Base-by-base conservation (phyloP, 1,140 invertebrate genomes). In the Gonioctena quinquepunctata region DNA sequence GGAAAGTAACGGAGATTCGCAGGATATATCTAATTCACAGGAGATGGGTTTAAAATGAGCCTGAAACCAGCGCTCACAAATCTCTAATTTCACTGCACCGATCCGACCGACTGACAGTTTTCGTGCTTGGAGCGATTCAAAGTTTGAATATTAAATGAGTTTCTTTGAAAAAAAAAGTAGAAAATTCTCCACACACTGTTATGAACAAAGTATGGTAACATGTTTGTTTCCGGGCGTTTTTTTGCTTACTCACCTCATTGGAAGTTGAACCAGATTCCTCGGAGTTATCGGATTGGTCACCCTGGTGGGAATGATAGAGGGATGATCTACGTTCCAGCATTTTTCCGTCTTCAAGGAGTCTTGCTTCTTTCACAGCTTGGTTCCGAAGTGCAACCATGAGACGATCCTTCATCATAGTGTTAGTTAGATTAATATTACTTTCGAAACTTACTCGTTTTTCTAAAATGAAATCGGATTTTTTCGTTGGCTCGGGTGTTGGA, bases 381-480 rank as follows among this genome's bases (percentile, higher is more conserved):
- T 54, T 61, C 23, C 28, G 21, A 28, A 59, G 18, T 3, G 50
- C 49, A 21, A 8, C 13, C 26, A 26, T 23, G 11, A 21, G 61
- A n/a, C 49, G 48, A 3, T 26, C 28, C n/a, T 18, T 27, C 28
- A 49, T 63, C 13, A 21, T 23, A 21, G 28, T 70, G 33, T 66
- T 60, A 26, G 69, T 62, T n/a, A n/a, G n/a, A n/a, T n/a, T n/a
- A 4, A 73, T 60, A 56, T 68, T 70, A 23, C 69, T 74, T 13
- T 74, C 75, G 54, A 79, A 76, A 70, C 75, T 78, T n/a, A 77
- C 78, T 2, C 74, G 73, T 59, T 78, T 79, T 42, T 78, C 73
- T 23, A 54, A 52, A 16, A 22, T 11, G 8, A 13, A 21, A 11
- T 63, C 61, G 18, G 22, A 49, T 49, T 63, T 63, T 23, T 28